Conservation (phyloP, 2,888 invertebrate species). For the Pristionchus entomophagus region DNA sequence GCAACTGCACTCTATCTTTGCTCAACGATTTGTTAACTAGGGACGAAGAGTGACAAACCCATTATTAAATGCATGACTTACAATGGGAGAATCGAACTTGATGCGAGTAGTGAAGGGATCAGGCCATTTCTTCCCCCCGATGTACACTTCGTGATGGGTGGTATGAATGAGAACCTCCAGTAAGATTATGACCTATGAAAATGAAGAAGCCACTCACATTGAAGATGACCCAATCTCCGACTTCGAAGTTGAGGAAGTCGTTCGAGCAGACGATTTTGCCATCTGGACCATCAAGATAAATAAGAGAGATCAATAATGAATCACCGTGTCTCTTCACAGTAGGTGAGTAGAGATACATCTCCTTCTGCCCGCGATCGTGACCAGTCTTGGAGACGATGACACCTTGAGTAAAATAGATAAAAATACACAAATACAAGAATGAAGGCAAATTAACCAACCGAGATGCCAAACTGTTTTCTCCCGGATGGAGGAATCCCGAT, state of each 20-base stretch:
- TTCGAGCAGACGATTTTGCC: conserved; percentile 24
- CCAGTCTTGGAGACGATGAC: conserved; percentile 42
- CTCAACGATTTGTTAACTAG: no score
- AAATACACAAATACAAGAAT: not conserved
- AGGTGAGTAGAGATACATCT: conserved; percentile 46
- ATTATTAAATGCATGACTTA: not conserved
- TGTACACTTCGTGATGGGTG: not conserved
- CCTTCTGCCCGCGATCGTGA: conserved; percentile 45
- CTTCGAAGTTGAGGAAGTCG: conserved; percentile 42
- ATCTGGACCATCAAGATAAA: not conserved
- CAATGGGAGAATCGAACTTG: not conserved
- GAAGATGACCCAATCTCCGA: conserved; percentile 43
- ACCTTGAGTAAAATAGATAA: conserved; percentile 34
- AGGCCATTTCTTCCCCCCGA: not conserved
- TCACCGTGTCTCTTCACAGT: conserved; percentile 18
- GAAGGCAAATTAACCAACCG: not conserved
- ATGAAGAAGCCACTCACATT: not conserved
- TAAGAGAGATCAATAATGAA: no score
- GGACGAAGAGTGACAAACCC: not conserved
- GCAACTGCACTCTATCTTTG: no score
- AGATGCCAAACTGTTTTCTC: not conserved
- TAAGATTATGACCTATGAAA: not conserved
- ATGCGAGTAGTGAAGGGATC: not conserved
- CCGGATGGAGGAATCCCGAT: not conserved
- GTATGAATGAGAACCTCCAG: not conserved